Conservation (phyloP, 2,888 invertebrate species). For the Microlaimidae sp. region DNA sequence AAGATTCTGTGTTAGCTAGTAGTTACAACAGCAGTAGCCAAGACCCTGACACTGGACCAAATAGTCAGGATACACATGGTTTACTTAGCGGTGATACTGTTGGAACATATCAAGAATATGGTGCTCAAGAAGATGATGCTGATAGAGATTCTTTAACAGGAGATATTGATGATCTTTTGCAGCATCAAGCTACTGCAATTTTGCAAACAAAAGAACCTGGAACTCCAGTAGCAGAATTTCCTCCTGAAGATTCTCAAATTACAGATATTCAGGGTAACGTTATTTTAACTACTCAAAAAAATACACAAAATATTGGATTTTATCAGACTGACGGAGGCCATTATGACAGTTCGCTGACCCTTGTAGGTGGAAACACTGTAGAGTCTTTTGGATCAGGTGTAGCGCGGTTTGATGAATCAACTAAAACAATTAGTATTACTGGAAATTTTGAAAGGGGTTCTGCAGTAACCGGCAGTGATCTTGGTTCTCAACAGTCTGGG, state of each 20-base stretch:
- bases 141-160: slow-evolving; percentile 30
- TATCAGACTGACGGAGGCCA: background rate
- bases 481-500: too few species aligned
- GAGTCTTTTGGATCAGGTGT: too few species aligned
- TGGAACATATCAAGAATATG: slow-evolving; percentile 23
- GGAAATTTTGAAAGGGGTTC: too few species aligned
- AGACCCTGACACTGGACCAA: slow-evolving; percentile 20
- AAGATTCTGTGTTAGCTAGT: slow-evolving; percentile 14
- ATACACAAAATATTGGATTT: too few species aligned
- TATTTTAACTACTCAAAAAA: too few species aligned
- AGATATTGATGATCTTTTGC: slow-evolving; percentile 21
- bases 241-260: background rate
- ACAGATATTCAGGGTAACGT: too few species aligned
- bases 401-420: too few species aligned
- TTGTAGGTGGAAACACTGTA: background rate
- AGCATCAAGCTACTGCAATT: background rate
- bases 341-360: background rate
- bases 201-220: background rate
- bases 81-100: slow-evolving; percentile 28
- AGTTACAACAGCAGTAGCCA: slow-evolving; percentile 21
- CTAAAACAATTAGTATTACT: too few species aligned
- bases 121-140: slow-evolving; percentile 18
- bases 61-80: slow-evolving; percentile 25
- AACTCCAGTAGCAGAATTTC: slow-evolving; percentile 10
- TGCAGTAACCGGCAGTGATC: too few species aligned